Conservation (phyloP, 53 echinoderm and acorn worm genomes). For the Patiria pectinifera region DNA sequence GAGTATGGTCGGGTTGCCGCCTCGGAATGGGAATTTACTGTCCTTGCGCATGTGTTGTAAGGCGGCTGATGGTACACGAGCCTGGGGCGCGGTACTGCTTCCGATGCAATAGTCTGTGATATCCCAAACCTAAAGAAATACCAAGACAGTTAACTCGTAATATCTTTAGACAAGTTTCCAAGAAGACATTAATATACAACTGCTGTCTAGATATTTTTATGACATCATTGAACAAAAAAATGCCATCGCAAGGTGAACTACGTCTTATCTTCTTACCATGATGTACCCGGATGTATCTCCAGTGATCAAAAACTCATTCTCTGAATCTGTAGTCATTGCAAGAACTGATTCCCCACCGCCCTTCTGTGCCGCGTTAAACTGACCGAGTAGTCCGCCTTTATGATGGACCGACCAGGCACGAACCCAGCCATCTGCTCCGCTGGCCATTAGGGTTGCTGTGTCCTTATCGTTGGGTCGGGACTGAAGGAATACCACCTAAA, state of each 20-base stretch:
- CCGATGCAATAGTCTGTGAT: constrained; percentile 91
- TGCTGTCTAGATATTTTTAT: neutral
- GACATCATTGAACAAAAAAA: too few species aligned
- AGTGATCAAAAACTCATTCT: constrained; percentile 85
- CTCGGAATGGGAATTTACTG: constrained; percentile 76
- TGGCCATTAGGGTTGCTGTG: constrained; percentile 95
- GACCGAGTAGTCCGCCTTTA: constrained; percentile 96
- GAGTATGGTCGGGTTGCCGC: constrained; percentile 72
- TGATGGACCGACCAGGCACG: constrained; percentile 97
- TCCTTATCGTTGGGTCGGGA: constrained; percentile 90
- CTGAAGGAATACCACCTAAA: constrained; percentile 89
- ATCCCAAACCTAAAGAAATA: constrained; percentile 87
- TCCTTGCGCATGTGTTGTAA: constrained; percentile 58
- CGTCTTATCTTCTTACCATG: constrained; percentile 69
- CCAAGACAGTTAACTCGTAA: neutral
- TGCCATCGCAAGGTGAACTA: neutral
- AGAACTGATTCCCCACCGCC: constrained; percentile 81
- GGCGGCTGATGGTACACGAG: constrained; percentile 34
- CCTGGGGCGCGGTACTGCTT: constrained; percentile 38
- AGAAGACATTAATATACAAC: neutral
- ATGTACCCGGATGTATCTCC: constrained; percentile 94
- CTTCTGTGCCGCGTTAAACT: constrained; percentile 92
- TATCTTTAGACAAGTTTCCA: neutral
- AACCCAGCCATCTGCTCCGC: constrained; percentile 97
- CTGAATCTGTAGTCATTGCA: constrained; percentile 88